Base-by-base conservation (phyloP, 2,113 vertebrate genomes). In the Cottus gobio region DNA sequence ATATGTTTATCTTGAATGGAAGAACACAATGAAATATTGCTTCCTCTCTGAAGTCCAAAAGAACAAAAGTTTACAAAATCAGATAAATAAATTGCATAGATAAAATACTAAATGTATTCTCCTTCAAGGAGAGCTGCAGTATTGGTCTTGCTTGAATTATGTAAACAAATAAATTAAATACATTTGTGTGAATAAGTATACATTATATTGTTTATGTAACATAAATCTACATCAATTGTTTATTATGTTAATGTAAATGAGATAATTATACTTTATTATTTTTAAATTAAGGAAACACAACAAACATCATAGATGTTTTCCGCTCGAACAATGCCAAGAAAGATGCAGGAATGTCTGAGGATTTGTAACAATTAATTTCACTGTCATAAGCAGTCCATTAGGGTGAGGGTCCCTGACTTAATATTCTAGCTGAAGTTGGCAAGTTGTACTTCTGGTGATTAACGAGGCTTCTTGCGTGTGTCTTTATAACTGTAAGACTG, bases 361-460 rank as follows among this genome's bases (percentile, higher is more conserved):
- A 70, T 56, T 57, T 75, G 36, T 44, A 36, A n/a, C 34, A 37
- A 62, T 74, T 79, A 18, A 30, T 71, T 61, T 75, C 16, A 60
- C 12, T 54, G 60, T 71, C 66, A 68, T 56, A 68, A 65, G 10
- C 13, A 63, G 48, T 42, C 24, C 48, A 79, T 79, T 63, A 74
- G 34, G 42, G 34, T 58, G 4, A n/a, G 56, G 34, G 52, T 65
- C 39, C 58, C 10, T 8, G 52, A 60, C 77, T 76, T 46, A 66
- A 76, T 87, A 26, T 61, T 37, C 26, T 22, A 15, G 10, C n/a
- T 56, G 10, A 62, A 71, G 54, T 46, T 60, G 44, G 26, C 30
- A 61, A 82, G n/a, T 26, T 77, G 44, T 67, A 20, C 80, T 64
- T 57, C 26, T 50, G 65, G 22, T 89, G 71, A 70, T 80, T 65